Evolutionary conservation across 2,888 invertebrate species (phyloP).

Genomic region (Hololepta plana): DNA sequence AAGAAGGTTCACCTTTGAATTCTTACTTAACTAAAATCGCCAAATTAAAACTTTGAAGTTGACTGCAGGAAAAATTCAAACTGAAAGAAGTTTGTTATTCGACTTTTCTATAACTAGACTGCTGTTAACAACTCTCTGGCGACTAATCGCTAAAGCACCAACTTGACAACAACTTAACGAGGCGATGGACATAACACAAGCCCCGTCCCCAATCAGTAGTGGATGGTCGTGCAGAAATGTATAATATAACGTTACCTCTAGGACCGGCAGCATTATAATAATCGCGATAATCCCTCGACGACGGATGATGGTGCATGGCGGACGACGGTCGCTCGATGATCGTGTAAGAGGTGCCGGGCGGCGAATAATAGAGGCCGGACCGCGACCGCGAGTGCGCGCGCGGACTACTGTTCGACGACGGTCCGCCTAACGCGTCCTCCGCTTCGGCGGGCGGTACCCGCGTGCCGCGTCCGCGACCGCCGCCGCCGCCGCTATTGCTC

Average conservation of each 20-base stretch:
- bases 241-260: constrained; percentile 16
- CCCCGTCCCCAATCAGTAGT: no score
- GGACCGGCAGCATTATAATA: constrained; percentile 31
- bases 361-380: constrained; percentile 66
- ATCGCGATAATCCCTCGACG: constrained; percentile 16
- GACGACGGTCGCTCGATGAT: constrained; percentile 67
- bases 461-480: constrained; percentile 31
- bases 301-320: constrained; percentile 36
- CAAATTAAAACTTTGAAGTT: no score
- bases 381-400: constrained; percentile 29
- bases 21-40: no score
- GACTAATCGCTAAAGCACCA: no score
- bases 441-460: constrained; percentile 38
- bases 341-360: constrained; percentile 77
- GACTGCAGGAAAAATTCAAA: no score
- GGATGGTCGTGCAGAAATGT: no score
- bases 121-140: no score
- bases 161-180: no score
- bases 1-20: no score
- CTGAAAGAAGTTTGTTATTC: no score
- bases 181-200: no score
- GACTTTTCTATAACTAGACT: no score
- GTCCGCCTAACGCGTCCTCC: constrained; percentile 36
- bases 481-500: constrained; percentile 12
- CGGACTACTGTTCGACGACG: constrained; percentile 29